Base-by-base conservation (phyloP, 1,140 invertebrate species). In the Manduca sexta region DNA sequence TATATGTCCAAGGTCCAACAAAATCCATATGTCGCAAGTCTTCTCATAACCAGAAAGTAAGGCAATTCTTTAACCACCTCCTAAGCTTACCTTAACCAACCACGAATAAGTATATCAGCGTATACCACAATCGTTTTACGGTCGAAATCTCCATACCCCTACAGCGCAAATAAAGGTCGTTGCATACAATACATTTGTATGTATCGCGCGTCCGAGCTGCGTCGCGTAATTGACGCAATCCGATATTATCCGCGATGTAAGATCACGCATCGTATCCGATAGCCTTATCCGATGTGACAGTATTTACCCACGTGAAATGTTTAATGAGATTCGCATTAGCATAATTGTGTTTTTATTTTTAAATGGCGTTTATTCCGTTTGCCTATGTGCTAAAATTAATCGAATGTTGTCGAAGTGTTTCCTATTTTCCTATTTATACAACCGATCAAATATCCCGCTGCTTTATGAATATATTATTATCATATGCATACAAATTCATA, bases 191-290 rank as follows among this genome's bases (percentile, higher is more conserved):
- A 72, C 71, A 77, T 76, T 69, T 61, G 64, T 75, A 80, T 82
- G 76, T 77, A 80, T 80, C 78, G 64, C 55, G 39, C 61, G 68
- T 81, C 80, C 76, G 72, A 55, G 37, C 55, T 49, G 60, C 64
- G 76, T 75, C 73, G 67, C 73, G 74, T 84, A 84, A 84, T 84
- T 84, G 80, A 84, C 80, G 77, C 78, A 65, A 66, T 63, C 58
- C 66, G 80, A 82, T 81, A 77, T 68, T 75, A 84, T 84, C 78
- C 73, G 60, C 70, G 66, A 66, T 69, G 73, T 71, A 72, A 71
- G 71, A 81, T 82, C 69, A 70, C 70, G 63, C 71, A 61, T 61
- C 64, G 52, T 49, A 49, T 44, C 46, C 56, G 74, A 78, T 80
- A 75, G 76, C 76, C 73, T 64, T 79, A 76, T 61, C 55, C 49